phyloP scores from a whole-genome alignment of 2,888 invertebrate species.

The Drosophila kokeensis region DNA sequence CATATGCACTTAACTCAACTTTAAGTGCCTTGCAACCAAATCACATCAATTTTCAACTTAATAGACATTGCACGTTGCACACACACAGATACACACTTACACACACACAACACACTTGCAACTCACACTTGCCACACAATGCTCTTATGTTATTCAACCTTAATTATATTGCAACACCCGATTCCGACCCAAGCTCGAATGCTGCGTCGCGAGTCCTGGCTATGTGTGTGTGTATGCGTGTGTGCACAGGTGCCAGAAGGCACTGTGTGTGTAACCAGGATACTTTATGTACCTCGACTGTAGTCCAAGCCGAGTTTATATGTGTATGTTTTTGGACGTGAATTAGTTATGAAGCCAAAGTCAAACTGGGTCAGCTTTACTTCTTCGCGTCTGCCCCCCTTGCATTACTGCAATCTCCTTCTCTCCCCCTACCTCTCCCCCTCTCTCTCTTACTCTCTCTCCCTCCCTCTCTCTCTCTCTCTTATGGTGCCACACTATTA shows the following conservation, averaged over 20 bases:
- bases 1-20: constrained; percentile 17
- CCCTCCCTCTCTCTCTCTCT: neutral
- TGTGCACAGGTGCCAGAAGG: constrained; percentile 40
- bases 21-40: constrained; percentile 50
- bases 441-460: neutral
- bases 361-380: constrained; percentile 77
- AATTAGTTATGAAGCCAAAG: constrained; percentile 82
- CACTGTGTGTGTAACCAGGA: constrained; percentile 67
- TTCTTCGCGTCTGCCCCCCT: constrained; percentile 51
- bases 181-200: constrained; percentile 25
- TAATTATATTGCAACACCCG: constrained; percentile 78
- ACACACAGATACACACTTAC: constrained; percentile 26
- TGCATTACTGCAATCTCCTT: constrained; percentile 14
- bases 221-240: constrained; percentile 42
- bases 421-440: neutral
- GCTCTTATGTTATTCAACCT: constrained; percentile 73
- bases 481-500: constrained; percentile 18
- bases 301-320: constrained; percentile 27
- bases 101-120: constrained; percentile 11
- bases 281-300: constrained; percentile 71
- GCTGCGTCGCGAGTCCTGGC: constrained; percentile 38
- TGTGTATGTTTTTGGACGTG: constrained; percentile 56
- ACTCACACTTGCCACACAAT: constrained; percentile 39
- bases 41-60: constrained; percentile 66
- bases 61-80: constrained; percentile 54